Evolutionary conservation across 2,888 invertebrate genomes (phyloP), one percentile per base, ranked within the genome.

Genomic region (Drosophila sordidula): DNA sequence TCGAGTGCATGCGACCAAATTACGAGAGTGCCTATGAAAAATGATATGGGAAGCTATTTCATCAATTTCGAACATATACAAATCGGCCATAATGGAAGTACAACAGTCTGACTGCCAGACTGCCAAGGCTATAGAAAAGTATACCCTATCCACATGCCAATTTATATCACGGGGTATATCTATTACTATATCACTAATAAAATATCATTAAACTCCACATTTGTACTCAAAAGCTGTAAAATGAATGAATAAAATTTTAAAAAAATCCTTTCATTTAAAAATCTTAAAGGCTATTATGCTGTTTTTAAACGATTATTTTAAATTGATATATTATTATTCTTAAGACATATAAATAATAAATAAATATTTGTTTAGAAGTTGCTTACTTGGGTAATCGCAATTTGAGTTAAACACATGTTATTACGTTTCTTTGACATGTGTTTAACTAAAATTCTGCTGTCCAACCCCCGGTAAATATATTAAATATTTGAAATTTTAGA

Each of bases 1-100:
- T 50, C 6, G 50, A 45, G 42, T 58, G 57, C 66, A 67, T 34
- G 57, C 49, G 36, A 42, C 72, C 63, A 76, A 72, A 72, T 70
- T 70, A 63, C 45, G 9, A 68, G 41, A 45, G 16, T 50, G 69
- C 58, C 39, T 18, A 32, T 56, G 70, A 58, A 69, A 69, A 58
- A 46, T 69, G 38, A 51, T 39, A 51, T 50, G 46, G 6, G 11
- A 36, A 25, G 46, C 46, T 29, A 26, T 16, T 22, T 42, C 22
- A 51, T 65, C 65, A 52, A 50, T 57, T 57, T 68, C 46, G 14
- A 34, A 66, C 32, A 16, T 12, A 55, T 14, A 42, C 38, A 63
- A 47, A 54, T 64, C 55, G 45, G 25, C 9, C 63, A 39, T 34
- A 61, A 51, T 62, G 51, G 38, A 62, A 41, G 51, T n/a, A 45